Evolutionary conservation across 2,113 vertebrate genomes (phyloP).

Genomic region (Anhinga rufa): DNA sequence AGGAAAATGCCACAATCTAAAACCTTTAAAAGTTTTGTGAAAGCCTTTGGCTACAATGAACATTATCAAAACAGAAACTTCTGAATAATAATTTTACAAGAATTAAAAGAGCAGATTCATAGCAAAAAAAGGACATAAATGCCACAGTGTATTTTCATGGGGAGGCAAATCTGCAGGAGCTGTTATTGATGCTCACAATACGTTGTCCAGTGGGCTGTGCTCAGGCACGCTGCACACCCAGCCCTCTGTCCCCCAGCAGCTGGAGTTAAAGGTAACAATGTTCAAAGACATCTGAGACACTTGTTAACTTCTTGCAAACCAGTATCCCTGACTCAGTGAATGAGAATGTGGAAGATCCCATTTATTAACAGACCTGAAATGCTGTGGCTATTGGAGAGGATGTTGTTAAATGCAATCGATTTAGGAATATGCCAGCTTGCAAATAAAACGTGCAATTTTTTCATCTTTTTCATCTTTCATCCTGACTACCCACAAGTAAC

Average conservation of each 20-base stretch:
- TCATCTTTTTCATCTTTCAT: not conserved
- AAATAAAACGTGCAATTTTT: not conserved
- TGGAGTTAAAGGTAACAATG: not conserved
- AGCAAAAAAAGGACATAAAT: constrained; percentile 57
- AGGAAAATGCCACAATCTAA: constrained; percentile 20
- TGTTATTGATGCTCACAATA: not conserved
- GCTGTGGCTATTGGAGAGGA: not conserved
- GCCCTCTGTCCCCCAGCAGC: not conserved
- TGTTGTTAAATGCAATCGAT: not conserved
- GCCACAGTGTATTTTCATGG: constrained; percentile 45
- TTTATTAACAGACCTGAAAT: not conserved
- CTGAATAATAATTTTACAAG: constrained; percentile 14
- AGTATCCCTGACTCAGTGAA: not conserved
- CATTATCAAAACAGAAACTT: constrained; percentile 30
- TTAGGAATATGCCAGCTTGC: not conserved
- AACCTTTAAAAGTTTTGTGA: not conserved
- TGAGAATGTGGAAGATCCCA: not conserved
- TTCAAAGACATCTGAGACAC: not conserved
- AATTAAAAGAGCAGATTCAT: constrained; percentile 41
- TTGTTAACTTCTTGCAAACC: not conserved
- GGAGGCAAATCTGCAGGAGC: not conserved
- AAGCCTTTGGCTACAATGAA: constrained; percentile 33
- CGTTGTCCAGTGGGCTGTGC: not conserved
- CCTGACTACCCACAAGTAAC: not conserved
- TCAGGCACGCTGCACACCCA: not conserved